These are phyloP conservation scores for Mormyrus lacerda DNA, from an alignment of 2,113 vertebrate genomes.

Conservation along the genomic window DNA sequence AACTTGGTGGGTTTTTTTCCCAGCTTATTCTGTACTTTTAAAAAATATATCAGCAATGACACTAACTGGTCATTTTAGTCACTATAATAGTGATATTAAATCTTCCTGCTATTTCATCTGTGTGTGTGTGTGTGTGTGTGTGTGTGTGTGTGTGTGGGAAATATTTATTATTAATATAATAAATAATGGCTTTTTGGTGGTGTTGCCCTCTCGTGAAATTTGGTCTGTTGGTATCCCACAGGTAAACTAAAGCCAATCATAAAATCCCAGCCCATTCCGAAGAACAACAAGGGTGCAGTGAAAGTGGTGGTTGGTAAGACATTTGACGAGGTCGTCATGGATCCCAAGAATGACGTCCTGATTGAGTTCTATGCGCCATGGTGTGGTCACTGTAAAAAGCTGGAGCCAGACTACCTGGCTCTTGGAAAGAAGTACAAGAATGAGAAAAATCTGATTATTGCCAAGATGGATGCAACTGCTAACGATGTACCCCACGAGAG, in stretches of 20 bases:
- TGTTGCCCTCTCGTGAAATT: neutral
- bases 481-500: slow-evolving; percentile 73
- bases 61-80: too few species aligned
- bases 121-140: too few species aligned
- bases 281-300: slow-evolving; percentile 90
- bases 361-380: slow-evolving; percentile 94
- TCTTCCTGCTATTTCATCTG: too few species aligned
- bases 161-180: too few species aligned
- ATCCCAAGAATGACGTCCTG: slow-evolving; percentile 80
- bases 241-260: slow-evolving; percentile 85
- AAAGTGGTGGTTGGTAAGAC: slow-evolving; percentile 91
- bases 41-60: too few species aligned
- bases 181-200: neutral
- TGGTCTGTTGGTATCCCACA: slow-evolving; percentile 38
- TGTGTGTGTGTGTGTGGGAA: too few species aligned
- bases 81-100: too few species aligned
- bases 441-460: slow-evolving; percentile 82
- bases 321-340: slow-evolving; percentile 86
- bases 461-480: slow-evolving; percentile 92
- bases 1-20: too few species aligned
- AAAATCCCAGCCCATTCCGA: slow-evolving; percentile 87
- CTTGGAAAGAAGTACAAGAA: slow-evolving; percentile 88
- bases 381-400: slow-evolving; percentile 94
- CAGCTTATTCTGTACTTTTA: too few species aligned
- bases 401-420: slow-evolving; percentile 78